Evolutionary conservation across 1,140 invertebrate species (phyloP), one percentile per base, ranked within the genome.

Genomic region (Ceratoteleas bidentatus): DNA sequence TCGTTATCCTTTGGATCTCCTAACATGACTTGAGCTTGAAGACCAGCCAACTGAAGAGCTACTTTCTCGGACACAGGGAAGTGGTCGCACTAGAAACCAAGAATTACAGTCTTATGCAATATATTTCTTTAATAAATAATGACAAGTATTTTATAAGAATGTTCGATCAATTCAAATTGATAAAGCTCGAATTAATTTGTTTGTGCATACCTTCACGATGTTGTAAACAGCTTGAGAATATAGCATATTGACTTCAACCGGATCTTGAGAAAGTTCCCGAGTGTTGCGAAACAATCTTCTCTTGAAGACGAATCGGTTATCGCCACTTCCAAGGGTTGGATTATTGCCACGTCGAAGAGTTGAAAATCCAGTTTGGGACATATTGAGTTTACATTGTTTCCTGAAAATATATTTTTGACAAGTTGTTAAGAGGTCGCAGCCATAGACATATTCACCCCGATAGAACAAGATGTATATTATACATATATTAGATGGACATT

Each of bases 171-270:
- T 24, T 24, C 4, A 24, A n/a, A 24, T 24, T 4, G 24, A 24
- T 1, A 24, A 24, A 4, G 24, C 24, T 24, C 24, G 24, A 24
- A 24, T 2, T 24, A 40, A 40, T 40, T 36, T 34, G 40, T 24
- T 33, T 16, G 40, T 78, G 49, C 53, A n/a, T 93, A 98, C 97
- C 93, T 98, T 98, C 6, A 99, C 97, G 49, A 99, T 97, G 87
- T 95, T 96, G 86, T 98, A 95, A 1, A 99, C 97, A 82, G 97
- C 97, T 92, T 99, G 98, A 43, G 98, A 96, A 92, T 98, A 99
- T 0, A 99, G 92, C 84, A 99, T 93, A 85, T 97, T 97, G 5
- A 99, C 96, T 93, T 99, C 98, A 0, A 99, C 96, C 0, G 97
- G 97, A 92, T 99, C 98, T 90, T 98, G 97, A n/a, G 97, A 97